Evolutionary conservation across 37 sponge, comb jelly and placozoan genomes (phyloP).

Genomic region (Aphrocallistes beatrix): DNA sequence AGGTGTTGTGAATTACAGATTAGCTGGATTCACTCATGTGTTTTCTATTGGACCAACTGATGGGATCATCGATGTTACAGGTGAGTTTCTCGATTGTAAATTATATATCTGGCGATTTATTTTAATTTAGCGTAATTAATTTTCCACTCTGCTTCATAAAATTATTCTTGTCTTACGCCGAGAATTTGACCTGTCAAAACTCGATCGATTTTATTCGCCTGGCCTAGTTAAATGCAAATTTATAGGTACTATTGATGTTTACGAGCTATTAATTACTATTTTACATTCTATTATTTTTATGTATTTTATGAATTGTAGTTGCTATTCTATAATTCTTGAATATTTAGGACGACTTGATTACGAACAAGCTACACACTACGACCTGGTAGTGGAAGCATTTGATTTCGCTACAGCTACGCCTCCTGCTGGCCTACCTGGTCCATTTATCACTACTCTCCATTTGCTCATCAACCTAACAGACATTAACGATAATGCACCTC

Average conservation of each 20-base stretch:
- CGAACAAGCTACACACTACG: conserved; percentile 3
- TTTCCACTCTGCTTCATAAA: too few relatives aligned
- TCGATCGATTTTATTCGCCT: too few relatives aligned
- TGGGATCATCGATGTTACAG: conserved; percentile 19
- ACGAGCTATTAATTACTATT: background rate
- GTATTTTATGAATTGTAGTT: background rate
- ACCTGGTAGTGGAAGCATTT: background rate
- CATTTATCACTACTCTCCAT: background rate
- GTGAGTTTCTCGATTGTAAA: background rate
- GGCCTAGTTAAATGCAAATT: too few relatives aligned
- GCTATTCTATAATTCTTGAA: background rate
- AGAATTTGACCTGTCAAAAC: too few relatives aligned
- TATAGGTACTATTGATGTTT: background rate
- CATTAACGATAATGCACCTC: conserved; percentile 19
- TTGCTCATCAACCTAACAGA: background rate
- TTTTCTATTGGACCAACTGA: conserved; percentile 6
- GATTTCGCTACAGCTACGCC: background rate
- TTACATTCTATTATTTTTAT: background rate
- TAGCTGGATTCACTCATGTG: background rate
- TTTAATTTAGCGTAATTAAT: too few relatives aligned
- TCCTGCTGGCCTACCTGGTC: background rate
- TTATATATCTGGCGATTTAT: too few relatives aligned
- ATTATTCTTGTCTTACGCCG: too few relatives aligned
- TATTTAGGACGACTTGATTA: background rate
- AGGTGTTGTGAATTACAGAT: background rate